Evolutionary conservation across 64 coral and sea anemone species (phyloP).

Genomic region (Catalaphyllia jardinei): DNA sequence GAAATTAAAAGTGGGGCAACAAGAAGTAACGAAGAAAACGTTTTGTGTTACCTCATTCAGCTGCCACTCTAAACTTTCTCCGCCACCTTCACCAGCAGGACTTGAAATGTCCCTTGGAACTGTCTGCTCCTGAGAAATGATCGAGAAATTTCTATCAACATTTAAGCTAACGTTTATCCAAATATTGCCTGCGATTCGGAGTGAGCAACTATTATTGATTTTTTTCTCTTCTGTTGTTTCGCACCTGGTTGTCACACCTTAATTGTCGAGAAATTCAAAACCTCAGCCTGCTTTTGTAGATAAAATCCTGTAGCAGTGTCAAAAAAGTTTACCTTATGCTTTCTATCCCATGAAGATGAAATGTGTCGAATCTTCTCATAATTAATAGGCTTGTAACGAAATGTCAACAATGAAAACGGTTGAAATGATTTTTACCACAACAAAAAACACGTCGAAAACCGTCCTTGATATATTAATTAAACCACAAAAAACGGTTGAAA

Average conservation of each 20-base stretch:
- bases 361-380: no score
- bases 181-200: neutral
- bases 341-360: no score
- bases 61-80: constrained; percentile 49
- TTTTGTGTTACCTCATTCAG: constrained; percentile 44
- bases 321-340: neutral
- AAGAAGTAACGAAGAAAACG: neutral
- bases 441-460: neutral
- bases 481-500: neutral
- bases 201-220: neutral
- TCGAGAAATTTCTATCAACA: neutral
- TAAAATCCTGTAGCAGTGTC: neutral
- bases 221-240: neutral
- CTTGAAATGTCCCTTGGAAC: constrained; percentile 51
- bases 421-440: neutral
- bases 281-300: neutral
- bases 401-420: neutral
- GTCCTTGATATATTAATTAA: neutral
- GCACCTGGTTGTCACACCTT: neutral
- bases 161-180: no score
- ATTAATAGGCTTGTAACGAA: no score
- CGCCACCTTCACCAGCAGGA: constrained; percentile 15
- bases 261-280: neutral
- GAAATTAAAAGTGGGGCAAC: neutral
- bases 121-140: constrained; percentile 11